These are phyloP conservation scores for Odontocolon sp. DNA, from an alignment of 2,888 invertebrate genomes.

Conservation along the genomic window DNA sequence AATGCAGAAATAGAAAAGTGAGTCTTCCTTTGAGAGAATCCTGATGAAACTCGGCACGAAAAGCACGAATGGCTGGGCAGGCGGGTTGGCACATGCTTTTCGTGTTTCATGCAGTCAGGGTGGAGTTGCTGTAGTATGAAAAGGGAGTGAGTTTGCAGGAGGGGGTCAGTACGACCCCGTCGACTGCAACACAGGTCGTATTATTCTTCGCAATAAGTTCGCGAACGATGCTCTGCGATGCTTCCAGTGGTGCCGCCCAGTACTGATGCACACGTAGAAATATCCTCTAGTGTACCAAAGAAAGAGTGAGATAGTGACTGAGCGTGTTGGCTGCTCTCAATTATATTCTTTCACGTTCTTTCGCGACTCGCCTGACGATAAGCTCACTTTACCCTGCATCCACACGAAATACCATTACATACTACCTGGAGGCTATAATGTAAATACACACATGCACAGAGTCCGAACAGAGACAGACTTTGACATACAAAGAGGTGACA, in stretches of 20 bases:
- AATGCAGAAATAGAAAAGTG: slow-evolving; percentile 55
- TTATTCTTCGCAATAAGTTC: neutral
- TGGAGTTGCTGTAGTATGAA: neutral
- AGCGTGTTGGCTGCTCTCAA: neutral
- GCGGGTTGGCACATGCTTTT: slow-evolving; percentile 17
- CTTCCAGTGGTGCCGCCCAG: neutral
- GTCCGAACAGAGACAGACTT: neutral
- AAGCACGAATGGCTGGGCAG: slow-evolving; percentile 51
- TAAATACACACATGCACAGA: neutral
- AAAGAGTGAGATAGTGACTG: too few species aligned
- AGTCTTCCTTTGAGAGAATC: slow-evolving; percentile 61
- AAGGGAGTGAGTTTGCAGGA: neutral
- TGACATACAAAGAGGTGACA: slow-evolving; percentile 2
- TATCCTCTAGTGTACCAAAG: neutral
- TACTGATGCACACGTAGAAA: neutral
- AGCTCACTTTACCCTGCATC: neutral
- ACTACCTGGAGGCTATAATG: too few species aligned
- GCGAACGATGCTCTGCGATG: neutral
- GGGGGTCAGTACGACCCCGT: neutral
- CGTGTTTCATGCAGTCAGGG: neutral
- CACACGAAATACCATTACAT: neutral
- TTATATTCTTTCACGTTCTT: too few species aligned
- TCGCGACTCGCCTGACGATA: too few species aligned
- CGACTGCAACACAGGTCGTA: neutral
- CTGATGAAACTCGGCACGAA: slow-evolving; percentile 66